These are phyloP conservation scores for Spheniscus mendiculus DNA, from an alignment of 2,113 vertebrate genomes.

Conservation along the genomic window DNA sequence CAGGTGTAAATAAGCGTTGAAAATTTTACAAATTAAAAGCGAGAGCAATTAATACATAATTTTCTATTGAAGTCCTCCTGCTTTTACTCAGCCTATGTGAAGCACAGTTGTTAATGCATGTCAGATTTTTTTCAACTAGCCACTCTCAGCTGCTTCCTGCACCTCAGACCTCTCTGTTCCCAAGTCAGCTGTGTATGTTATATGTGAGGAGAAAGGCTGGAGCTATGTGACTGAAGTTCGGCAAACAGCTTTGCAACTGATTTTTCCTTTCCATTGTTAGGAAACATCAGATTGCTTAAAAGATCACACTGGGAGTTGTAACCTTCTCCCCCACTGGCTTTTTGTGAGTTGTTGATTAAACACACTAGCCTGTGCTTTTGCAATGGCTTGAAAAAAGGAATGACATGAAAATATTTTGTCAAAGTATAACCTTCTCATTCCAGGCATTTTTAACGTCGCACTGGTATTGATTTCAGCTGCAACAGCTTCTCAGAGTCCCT, in stretches of 20 bases:
- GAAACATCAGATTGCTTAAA: background rate
- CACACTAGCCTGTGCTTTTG: background rate
- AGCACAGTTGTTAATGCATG: background rate
- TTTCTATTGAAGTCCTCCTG: background rate
- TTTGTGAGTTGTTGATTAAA: background rate
- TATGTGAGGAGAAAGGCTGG: background rate
- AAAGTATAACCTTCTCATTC: background rate
- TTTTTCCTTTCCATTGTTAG: background rate
- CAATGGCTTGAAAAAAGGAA: background rate
- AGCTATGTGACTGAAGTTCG: background rate
- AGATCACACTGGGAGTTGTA: background rate
- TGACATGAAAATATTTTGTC: slow-evolving; percentile 19
- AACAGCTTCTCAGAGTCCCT: slow-evolving; percentile 18
- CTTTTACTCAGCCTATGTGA: background rate
- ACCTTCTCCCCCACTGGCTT: background rate
- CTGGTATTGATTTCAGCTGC: slow-evolving; percentile 56
- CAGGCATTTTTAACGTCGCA: slow-evolving; percentile 3
- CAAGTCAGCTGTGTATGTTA: background rate
- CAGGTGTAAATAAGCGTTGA: background rate
- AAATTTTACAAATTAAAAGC: background rate
- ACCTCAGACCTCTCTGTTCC: background rate
- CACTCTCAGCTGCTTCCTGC: background rate
- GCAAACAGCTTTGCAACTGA: background rate
- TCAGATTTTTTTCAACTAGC: background rate
- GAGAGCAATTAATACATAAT: background rate